Evolutionary conservation across 2,888 invertebrate genomes (phyloP), one percentile per base, ranked within the genome.

Genomic region (Scaptomyza cyrtandrae): DNA sequence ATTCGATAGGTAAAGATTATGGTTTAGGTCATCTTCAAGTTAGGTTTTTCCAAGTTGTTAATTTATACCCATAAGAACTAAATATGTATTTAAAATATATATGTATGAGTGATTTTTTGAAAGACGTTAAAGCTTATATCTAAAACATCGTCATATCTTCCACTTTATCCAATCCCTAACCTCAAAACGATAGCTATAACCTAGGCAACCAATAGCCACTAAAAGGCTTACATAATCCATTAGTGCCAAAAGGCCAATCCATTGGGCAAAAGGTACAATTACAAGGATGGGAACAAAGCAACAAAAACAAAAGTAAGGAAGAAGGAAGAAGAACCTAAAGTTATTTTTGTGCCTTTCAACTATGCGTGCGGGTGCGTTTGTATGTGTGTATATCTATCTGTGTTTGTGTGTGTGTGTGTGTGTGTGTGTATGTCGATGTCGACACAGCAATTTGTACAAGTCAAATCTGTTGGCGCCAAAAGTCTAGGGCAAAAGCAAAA

Each of bases 401-500:
- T 24, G 0, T 24, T 0, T 24, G 2, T 24, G 4, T 24, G 10
- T 62, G 41, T 58, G 11, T 57, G 27, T 62, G 14, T 57, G 11
- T 53, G 31, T 54, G 16, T 58, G 57, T 62, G 54, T 60, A 50
- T 50, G 63, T 64, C 63, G 70, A 56, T 67, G 71, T 76, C 88
- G 82, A 76, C 81, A 87, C 79, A 86, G 84, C 88, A 86, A 90
- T 90, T 90, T 90, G 85, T 90, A 89, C 86, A 89, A 90, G 88
- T 90, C 91, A 90, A 90, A 84, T 75, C 80, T 74, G 78, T 84
- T 90, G 90, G 90, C 90, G 90, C 90, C 90, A 86, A 89, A 80
- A 84, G 83, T 90, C 91, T 90, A 90, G 76, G 80, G 80, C 83
- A 77, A 67, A 54, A 61, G 63, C 50, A 63, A 63, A 63, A 63